These are phyloP conservation scores for Lasioglossum figueresi DNA, from an alignment of 2,888 invertebrate genomes.

Conservation along the genomic window DNA sequence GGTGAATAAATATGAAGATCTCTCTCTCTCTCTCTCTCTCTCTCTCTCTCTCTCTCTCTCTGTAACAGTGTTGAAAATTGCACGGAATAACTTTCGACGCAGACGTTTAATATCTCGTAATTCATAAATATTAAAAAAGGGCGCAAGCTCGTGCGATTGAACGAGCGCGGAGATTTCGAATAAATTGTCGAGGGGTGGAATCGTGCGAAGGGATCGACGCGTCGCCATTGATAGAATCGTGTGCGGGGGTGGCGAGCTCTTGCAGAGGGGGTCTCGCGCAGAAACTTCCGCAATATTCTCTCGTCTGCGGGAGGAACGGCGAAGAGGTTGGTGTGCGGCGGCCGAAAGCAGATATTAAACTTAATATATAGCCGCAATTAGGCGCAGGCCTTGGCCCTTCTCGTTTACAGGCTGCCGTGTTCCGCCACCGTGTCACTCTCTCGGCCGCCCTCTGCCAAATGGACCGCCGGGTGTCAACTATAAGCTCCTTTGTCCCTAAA, in stretches of 20 bases:
- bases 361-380: constrained; percentile 83
- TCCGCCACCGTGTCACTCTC: constrained; percentile 43
- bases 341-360: constrained; percentile 80
- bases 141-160: not conserved
- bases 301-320: constrained; percentile 55
- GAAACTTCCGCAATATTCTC: constrained; percentile 79
- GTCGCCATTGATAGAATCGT: constrained; percentile 51
- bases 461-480: constrained; percentile 63
- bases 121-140: constrained; percentile 3
- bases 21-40: too few species aligned
- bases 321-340: constrained; percentile 69
- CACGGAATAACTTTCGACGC: not conserved
- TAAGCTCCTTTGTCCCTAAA: constrained; percentile 64
- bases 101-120: not conserved
- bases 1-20: not conserved
- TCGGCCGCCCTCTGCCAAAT: constrained; percentile 49
- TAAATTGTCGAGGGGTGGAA: constrained; percentile 41
- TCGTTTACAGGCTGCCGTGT: constrained; percentile 49
- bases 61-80: not conserved
- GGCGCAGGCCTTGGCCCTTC: constrained; percentile 75
- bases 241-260: constrained; percentile 26
- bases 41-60: too few species aligned
- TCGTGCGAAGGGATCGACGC: constrained; percentile 1
- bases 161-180: constrained; percentile 39
- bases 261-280: constrained; percentile 40